phyloP scores from a whole-genome alignment of 2,113 vertebrate species.

The Vidua macroura region DNA sequence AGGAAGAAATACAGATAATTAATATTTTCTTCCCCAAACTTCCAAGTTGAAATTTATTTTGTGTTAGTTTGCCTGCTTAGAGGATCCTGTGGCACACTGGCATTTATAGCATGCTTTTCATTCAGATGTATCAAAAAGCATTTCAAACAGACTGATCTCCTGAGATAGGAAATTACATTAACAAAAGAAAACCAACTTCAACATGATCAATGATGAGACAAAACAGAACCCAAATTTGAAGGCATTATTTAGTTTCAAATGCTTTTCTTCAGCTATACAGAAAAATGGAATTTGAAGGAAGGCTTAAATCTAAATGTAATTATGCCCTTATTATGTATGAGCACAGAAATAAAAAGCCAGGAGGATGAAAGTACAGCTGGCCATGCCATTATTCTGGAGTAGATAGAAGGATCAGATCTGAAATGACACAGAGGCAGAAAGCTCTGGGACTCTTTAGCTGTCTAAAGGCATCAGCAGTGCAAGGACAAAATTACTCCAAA shows the following conservation, averaged over 20 bases:
- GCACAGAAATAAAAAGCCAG: not conserved
- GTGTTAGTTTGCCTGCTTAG: not conserved
- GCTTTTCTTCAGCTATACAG: not conserved
- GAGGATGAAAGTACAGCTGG: not conserved
- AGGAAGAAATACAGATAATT: not conserved
- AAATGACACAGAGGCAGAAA: not conserved
- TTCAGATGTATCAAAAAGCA: not conserved
- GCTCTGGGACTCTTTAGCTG: not conserved
- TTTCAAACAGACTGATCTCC: not conserved
- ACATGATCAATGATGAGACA: not conserved
- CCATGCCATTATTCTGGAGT: not conserved
- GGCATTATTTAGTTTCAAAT: not conserved
- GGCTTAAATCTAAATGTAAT: not conserved
- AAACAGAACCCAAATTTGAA: not conserved
- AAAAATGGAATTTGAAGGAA: not conserved
- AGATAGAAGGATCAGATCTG: not conserved
- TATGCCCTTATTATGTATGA: not conserved
- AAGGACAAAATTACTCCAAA: not conserved
- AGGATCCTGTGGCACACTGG: not conserved
- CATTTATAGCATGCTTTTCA: not conserved
- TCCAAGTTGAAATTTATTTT: not conserved
- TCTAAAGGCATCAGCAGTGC: not conserved
- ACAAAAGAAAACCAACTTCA: not conserved
- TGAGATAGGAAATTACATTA: not conserved
- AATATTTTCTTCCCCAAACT: not conserved